phyloP scores from a whole-genome alignment of 2,113 vertebrate genomes.

The Rhinopomastus cyanomelas region DNA sequence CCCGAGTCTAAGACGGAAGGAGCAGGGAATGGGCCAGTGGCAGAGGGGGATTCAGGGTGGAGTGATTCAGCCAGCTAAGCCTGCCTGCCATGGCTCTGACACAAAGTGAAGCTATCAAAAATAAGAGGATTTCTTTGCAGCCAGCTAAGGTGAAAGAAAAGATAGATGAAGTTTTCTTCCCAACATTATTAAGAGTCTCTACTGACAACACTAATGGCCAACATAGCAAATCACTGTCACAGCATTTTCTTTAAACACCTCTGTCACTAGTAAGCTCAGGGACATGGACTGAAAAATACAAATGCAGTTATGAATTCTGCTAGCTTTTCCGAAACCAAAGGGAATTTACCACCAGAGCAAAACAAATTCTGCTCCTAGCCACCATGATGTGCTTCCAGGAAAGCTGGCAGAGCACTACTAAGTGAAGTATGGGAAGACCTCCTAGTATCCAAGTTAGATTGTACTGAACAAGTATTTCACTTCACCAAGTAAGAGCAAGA shows the following conservation, averaged over 20 bases:
- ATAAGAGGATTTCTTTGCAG: neutral
- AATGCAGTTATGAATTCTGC: conserved; percentile 15
- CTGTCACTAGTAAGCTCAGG: neutral
- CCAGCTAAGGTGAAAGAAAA: neutral
- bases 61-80: neutral
- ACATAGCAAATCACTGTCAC: neutral
- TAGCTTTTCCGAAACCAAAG: conserved; percentile 28
- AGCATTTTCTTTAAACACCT: neutral
- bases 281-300: conserved; percentile 6
- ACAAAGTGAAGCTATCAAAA: neutral
- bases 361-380: neutral
- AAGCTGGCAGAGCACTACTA: neutral
- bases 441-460: neutral
- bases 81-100: neutral
- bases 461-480: neutral
- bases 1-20: neutral
- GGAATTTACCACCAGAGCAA: conserved; percentile 2
- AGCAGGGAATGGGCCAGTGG: neutral
- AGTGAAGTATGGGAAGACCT: neutral
- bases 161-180: neutral
- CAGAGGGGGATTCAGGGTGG: neutral
- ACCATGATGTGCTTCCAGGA: neutral
- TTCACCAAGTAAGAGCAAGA: neutral
- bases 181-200: neutral
- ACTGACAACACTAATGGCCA: neutral